Conservation (phyloP, 2,113 vertebrate genomes). For the Myrmecophaga tridactyla region DNA sequence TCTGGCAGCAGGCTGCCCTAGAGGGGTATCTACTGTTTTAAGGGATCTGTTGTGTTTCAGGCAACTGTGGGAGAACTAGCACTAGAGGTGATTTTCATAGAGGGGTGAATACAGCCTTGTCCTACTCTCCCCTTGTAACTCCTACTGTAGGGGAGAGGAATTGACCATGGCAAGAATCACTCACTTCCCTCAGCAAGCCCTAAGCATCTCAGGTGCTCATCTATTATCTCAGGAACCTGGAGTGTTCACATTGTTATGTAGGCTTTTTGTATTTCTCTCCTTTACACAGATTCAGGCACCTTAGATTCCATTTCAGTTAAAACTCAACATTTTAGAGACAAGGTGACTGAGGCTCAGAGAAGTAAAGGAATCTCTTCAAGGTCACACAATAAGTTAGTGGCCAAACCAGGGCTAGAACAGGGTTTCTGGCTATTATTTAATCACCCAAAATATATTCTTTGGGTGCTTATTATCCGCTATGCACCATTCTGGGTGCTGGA, state of each 20-base stretch:
- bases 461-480: background rate
- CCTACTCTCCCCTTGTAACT: background rate
- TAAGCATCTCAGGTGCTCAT: background rate
- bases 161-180: background rate
- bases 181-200: background rate
- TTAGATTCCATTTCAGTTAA: background rate
- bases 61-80: background rate
- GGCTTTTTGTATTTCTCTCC: background rate
- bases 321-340: background rate
- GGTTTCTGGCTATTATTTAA: background rate
- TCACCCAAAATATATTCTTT: background rate
- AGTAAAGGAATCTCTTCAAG: background rate
- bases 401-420: background rate
- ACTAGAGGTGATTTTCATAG: background rate
- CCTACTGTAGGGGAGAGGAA: background rate
- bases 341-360: background rate
- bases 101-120: too few relatives aligned
- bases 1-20: fast-evolving
- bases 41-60: background rate
- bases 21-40: background rate
- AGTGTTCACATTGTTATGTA: background rate
- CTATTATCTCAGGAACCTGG: background rate
- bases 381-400: background rate
- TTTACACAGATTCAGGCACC: background rate
- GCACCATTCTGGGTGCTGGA: background rate